Evolutionary conservation across 2,797 vertebrate genomes (phyloP), one percentile per base, ranked within the genome.

Genomic region (Gallinago solitaria): DNA sequence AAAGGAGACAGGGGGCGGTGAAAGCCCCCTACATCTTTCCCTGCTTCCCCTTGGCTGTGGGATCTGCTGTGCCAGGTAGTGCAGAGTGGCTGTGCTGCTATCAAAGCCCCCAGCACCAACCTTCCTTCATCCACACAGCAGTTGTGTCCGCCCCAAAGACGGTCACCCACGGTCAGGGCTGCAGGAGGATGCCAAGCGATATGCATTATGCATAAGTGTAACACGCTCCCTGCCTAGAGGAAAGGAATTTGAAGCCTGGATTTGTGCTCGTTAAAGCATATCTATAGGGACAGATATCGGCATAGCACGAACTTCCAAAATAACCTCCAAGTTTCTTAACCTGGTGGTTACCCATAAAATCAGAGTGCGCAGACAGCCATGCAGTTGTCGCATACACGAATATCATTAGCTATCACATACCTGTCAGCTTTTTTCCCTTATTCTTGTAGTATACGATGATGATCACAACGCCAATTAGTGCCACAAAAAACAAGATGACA

Each of bases 351-450:
- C 24, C 39, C 12, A 11, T 11, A 12, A 85, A 76, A 70, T 53
- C n/a, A 67, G 82, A 60, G 45, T 0, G 4, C 51, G 60, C 11
- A 73, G 47, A 32, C 50, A 24, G 43, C 63, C 67, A 68, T 5
- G 10, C 9, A 63, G n/a, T 0, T 89, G 25, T 74, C 70, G 59
- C 47, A 51, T n/a, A 80, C 65, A 50, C 5, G 28, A 83, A 48
- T 30, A 59, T 20, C 20, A 25, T 16, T 8, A 94, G 68, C 75
- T 73, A 35, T 50, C 50, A 77, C 51, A 0, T 98, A 98, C 98
- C 98, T 98, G 97, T 98, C 45, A 98, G 82, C 15, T 94, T 86
- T 84, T 98, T 98, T n/a, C 97, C 97, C 61, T 98, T 97, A 37
- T 98, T 98, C 91, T 97, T 97, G 59, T 97, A 98, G 95, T 96